Percentiles rank a stretch among this genome's conserved stretches.
Conservation (phyloP, 1,140 invertebrate species). For the Hyphantria cunea region DNA sequence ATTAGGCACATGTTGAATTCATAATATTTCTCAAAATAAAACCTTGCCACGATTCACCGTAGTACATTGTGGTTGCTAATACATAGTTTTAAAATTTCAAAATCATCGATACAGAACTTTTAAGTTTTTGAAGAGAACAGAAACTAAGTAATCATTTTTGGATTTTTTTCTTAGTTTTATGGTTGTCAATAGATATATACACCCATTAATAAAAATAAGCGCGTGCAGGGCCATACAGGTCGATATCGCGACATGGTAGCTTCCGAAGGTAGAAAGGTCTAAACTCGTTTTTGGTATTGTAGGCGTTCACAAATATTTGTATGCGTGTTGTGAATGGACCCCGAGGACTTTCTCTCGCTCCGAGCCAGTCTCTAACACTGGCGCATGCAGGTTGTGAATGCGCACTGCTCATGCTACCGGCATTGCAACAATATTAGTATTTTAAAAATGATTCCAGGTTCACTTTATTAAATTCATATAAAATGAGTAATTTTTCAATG, state of each 20-base stretch:
- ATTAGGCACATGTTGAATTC: too few relatives aligned
- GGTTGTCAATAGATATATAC: background rate
- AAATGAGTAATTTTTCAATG: too few relatives aligned
- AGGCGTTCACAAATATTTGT: conserved; percentile 78
- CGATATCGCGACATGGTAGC: conserved; percentile 37
- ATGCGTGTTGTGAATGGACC: conserved; percentile 76
- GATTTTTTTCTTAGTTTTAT: too few relatives aligned
- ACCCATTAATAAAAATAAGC: conserved; percentile 17
- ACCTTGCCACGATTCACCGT: too few relatives aligned
- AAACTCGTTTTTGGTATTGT: conserved; percentile 76
- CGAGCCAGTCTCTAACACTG: conserved; percentile 60
- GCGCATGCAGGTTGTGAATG: conserved; percentile 34
- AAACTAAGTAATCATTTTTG: too few relatives aligned
- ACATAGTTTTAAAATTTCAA: too few relatives aligned
- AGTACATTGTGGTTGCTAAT: too few relatives aligned
- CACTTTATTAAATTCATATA: too few relatives aligned
- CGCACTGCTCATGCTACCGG: conserved; percentile 18
- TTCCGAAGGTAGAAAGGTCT: conserved; percentile 64
- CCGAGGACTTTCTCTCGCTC: conserved; percentile 72
- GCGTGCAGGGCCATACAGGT: conserved; percentile 12
- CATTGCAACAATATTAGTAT: background rate
- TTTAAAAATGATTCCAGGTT: background rate
- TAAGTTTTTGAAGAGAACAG: too few relatives aligned
- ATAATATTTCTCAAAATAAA: too few relatives aligned
- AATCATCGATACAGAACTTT: too few relatives aligned